Evolutionary conservation across 2,113 vertebrate species (phyloP), one percentile per base, ranked within the genome.

Genomic region (Corvus cornix): DNA sequence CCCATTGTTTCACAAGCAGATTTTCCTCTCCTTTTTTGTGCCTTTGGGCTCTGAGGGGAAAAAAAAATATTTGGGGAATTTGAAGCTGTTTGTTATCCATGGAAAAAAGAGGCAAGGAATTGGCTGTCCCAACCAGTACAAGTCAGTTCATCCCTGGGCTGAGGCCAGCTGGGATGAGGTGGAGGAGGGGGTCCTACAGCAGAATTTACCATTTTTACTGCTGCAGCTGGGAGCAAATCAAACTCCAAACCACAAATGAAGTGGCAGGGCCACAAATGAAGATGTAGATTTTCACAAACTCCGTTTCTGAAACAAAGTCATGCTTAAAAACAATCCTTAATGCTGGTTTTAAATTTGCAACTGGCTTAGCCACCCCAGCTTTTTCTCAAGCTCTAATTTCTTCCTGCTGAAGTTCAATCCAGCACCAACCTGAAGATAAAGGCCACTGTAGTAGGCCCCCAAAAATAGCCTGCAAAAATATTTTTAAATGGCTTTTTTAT

Each of bases 191-290:
- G 7, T 56, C 69, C 60, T 33, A 23, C 75, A 76, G 51, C 27
- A 55, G 3, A 67, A 86, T 67, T 85, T 39, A 12, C 28, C 39
- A 10, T 21, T 80, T 91, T 83, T 84, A 6, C 56, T 44, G 16
- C 44, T 37, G 58, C 23, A 74, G 19, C 20, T 55, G 63, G 67
- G 63, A 83, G 41, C 51, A 90, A 84, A 73, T 16, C 48, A 13
- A 91, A 73, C 63, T 69, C 41, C 87, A 83, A 93, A 85, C 67
- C 92, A 83, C 85, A 90, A 73, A 75, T 48, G 35, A 81, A 93
- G 68, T 22, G 18, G 58, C 13, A 63, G 18, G 39, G 55, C 76
- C 64, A 22, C 93, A 82, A 82, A 84, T 64, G 31, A 66, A 80
- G 58, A 73, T 6, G 22, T 4, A 16, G 26, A 14, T 48, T 63